phyloP scores from a whole-genome alignment of 2,113 vertebrate genomes.

The Podarcis muralis region DNA sequence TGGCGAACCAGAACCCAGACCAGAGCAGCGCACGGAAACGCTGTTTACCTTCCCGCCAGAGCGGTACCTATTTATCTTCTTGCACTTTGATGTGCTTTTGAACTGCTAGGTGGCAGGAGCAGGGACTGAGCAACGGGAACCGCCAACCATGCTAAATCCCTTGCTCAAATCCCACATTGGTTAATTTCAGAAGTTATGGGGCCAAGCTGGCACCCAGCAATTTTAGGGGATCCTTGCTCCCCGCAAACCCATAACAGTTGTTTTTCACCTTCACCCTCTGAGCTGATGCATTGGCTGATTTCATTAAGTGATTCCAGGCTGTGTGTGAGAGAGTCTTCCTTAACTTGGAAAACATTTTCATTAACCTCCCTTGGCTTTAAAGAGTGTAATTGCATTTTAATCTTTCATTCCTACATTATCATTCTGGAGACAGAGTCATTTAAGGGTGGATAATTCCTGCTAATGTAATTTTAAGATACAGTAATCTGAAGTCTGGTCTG shows the following conservation, averaged over 20 bases:
- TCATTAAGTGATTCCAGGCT: conserved; percentile 59
- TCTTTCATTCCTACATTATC: conserved; percentile 69
- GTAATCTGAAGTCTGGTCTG: conserved; percentile 66
- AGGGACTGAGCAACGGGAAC: too few species aligned
- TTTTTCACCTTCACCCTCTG: not conserved
- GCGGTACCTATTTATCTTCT: too few species aligned
- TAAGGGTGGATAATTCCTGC: conserved; percentile 59
- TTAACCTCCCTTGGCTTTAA: conserved; percentile 75
- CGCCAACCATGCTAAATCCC: too few species aligned
- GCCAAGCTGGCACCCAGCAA: too few species aligned
- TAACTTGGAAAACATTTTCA: conserved; percentile 62
- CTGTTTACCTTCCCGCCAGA: too few species aligned
- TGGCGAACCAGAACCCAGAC: too few species aligned
- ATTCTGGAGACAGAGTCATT: conserved; percentile 73
- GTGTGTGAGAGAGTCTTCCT: conserved; percentile 36
- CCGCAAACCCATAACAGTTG: not conserved
- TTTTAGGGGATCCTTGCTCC: too few species aligned
- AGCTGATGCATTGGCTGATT: conserved; percentile 58
- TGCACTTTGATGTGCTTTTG: too few species aligned
- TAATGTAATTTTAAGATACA: conserved; percentile 70
- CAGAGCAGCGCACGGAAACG: too few species aligned
- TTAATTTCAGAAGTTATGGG: not conserved
- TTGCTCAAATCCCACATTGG: too few species aligned
- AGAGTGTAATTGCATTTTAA: conserved; percentile 76
- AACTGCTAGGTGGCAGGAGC: too few species aligned